phyloP scores from a whole-genome alignment of 2,113 vertebrate genomes.

The Ailurus styani region DNA sequence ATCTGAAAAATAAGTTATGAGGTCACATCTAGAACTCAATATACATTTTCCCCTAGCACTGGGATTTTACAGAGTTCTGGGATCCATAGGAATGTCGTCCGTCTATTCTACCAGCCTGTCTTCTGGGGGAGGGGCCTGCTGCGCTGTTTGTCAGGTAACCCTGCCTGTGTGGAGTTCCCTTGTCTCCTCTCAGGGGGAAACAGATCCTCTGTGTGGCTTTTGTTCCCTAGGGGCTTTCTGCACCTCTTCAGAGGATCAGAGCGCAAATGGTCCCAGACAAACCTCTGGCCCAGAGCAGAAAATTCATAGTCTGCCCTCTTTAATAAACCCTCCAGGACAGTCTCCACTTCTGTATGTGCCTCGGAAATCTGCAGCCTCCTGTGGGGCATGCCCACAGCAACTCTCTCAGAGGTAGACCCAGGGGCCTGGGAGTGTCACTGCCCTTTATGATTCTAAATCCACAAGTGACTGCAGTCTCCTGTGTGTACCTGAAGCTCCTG shows the following conservation, averaged over 20 bases:
- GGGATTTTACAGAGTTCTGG: neutral
- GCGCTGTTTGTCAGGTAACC: neutral
- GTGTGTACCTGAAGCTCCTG: no score
- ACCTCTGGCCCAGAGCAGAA: neutral
- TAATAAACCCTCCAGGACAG: neutral
- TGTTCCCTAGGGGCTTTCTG: neutral
- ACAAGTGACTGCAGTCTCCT: neutral
- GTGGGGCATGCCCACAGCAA: neutral
- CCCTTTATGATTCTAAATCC: neutral
- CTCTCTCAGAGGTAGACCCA: neutral
- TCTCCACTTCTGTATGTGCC: neutral
- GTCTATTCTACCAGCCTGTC: neutral
- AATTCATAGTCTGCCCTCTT: neutral
- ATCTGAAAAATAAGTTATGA: neutral
- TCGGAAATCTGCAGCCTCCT: neutral
- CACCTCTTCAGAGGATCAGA: neutral
- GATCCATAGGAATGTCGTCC: neutral
- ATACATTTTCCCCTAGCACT: neutral
- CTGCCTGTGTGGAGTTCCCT: no score
- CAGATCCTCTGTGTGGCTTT: neutral
- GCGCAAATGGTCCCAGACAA: neutral
- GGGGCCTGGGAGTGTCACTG: no score
- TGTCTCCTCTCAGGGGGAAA: no score
- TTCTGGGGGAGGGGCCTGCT: neutral
- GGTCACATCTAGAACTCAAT: neutral